Conservation (phyloP, 1,140 invertebrate species). For the Drosophila neocordata region DNA sequence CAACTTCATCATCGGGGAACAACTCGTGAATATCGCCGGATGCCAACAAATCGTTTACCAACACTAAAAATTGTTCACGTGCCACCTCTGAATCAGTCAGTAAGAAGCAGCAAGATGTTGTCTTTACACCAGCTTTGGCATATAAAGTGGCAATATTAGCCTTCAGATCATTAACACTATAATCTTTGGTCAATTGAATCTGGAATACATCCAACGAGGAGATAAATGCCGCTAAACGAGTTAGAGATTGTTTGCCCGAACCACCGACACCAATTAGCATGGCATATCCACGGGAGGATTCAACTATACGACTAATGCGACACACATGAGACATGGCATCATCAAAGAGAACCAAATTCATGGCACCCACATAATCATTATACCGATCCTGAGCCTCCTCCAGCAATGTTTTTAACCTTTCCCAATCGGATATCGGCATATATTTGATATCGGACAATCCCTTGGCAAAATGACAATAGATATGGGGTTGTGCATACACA, state of each 20-base stretch:
- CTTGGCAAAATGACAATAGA: slow-evolving; percentile 95
- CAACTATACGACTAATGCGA: slow-evolving; percentile 96
- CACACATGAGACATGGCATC: slow-evolving; percentile 97
- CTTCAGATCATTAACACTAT: slow-evolving; percentile 92
- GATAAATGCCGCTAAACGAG: slow-evolving; percentile 93
- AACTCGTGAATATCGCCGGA: slow-evolving; percentile 97
- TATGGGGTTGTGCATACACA: slow-evolving; percentile 88
- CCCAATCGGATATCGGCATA: slow-evolving; percentile 89
- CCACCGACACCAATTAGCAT: slow-evolving; percentile 96
- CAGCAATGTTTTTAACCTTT: slow-evolving; percentile 89
- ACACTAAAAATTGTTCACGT: slow-evolving; percentile 95
- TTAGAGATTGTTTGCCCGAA: slow-evolving; percentile 96
- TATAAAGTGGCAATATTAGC: slow-evolving; percentile 92
- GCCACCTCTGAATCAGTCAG: slow-evolving; percentile 97
- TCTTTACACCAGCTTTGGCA: slow-evolving; percentile 94
- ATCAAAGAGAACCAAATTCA: slow-evolving; percentile 98
- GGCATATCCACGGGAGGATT: slow-evolving; percentile 95
- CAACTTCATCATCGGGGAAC: slow-evolving; percentile 95
- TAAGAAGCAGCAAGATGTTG: slow-evolving; percentile 93
- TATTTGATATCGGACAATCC: slow-evolving; percentile 97
- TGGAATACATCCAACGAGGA: slow-evolving; percentile 95
- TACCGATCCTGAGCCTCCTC: slow-evolving; percentile 93
- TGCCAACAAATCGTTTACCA: slow-evolving; percentile 96
- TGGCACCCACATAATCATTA: slow-evolving; percentile 92
- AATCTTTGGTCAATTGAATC: slow-evolving; percentile 94